Conservation (phyloP, 1,140 invertebrate species). For the Drosophila nannoptera region DNA sequence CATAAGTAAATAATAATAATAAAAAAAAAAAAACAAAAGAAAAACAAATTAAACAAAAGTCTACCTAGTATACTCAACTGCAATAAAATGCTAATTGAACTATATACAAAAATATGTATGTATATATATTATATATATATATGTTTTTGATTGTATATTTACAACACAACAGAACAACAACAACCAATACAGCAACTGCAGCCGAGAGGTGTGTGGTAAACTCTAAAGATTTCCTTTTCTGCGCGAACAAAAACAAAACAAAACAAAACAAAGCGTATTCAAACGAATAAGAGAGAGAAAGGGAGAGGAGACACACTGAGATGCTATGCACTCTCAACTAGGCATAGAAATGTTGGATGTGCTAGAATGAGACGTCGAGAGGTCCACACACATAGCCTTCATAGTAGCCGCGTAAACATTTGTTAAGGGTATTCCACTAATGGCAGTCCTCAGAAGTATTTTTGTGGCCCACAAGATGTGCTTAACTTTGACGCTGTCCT, state of each 20-base stretch:
- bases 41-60: constrained; percentile 40
- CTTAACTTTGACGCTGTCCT: constrained; percentile 25
- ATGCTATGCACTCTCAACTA: not conserved
- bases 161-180: constrained; percentile 27
- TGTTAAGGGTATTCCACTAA: constrained; percentile 30
- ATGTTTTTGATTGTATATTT: constrained; percentile 58
- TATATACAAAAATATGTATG: constrained; percentile 57
- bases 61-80: constrained; percentile 76
- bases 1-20: constrained; percentile 18
- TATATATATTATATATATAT: constrained; percentile 37
- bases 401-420: constrained; percentile 30
- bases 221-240: not conserved
- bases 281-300: constrained; percentile 23
- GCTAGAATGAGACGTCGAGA: constrained; percentile 3
- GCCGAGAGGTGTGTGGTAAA: constrained; percentile 17
- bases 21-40: constrained; percentile 24
- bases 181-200: no score
- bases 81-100: constrained; percentile 68
- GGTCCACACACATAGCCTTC: constrained; percentile 35
- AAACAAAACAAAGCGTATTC: constrained; percentile 1
- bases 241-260: constrained; percentile 1
- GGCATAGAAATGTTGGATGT: not conserved
- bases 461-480: constrained; percentile 18
- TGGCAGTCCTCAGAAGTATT: constrained; percentile 24
- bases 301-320: not conserved